Conservation (phyloP, 2,888 invertebrate genomes). For the Portevinia maculata region DNA sequence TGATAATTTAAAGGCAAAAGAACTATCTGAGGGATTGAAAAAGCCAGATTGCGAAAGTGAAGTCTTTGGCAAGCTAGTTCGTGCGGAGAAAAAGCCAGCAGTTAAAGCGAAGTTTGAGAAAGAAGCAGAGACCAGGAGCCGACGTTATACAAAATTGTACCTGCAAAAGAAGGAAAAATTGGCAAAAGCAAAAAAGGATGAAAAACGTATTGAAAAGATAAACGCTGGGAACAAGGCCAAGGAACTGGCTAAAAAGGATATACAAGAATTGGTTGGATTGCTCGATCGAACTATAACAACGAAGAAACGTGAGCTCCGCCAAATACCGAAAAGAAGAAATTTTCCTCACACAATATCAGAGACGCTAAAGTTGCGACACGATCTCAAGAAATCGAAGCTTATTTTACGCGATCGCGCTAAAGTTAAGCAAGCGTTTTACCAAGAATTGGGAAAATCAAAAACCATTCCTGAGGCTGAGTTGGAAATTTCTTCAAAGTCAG, state of each 20-base stretch:
- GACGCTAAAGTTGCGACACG: constrained; percentile 76
- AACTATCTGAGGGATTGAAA: neutral
- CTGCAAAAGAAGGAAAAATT: constrained; percentile 75
- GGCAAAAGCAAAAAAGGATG: constrained; percentile 30
- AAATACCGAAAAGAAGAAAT: constrained; percentile 67
- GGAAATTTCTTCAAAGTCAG: constrained; percentile 77
- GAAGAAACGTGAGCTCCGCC: constrained; percentile 75
- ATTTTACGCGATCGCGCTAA: constrained; percentile 77
- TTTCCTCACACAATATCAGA: constrained; percentile 80
- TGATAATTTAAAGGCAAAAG: neutral
- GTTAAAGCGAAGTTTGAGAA: constrained; percentile 75
- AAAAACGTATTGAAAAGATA: constrained; percentile 46
- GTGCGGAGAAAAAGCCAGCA: constrained; percentile 78
- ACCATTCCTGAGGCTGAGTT: constrained; percentile 76
- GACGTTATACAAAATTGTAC: constrained; percentile 79
- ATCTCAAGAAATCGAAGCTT: constrained; percentile 78
- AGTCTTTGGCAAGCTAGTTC: constrained; percentile 76
- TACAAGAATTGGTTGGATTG: constrained; percentile 29
- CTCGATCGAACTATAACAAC: constrained; percentile 52
- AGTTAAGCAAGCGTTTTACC: constrained; percentile 77
- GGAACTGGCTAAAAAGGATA: constrained; percentile 53
- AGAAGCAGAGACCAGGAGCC: constrained; percentile 76
- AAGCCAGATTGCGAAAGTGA: neutral
- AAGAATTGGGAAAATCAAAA: constrained; percentile 76
- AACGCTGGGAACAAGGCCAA: constrained; percentile 26